Percentiles rank a stretch among this genome's conserved stretches.
These are phyloP conservation scores for Struthidea cinerea DNA, from an alignment of 2,113 vertebrate species.

Conservation along the genomic window DNA sequence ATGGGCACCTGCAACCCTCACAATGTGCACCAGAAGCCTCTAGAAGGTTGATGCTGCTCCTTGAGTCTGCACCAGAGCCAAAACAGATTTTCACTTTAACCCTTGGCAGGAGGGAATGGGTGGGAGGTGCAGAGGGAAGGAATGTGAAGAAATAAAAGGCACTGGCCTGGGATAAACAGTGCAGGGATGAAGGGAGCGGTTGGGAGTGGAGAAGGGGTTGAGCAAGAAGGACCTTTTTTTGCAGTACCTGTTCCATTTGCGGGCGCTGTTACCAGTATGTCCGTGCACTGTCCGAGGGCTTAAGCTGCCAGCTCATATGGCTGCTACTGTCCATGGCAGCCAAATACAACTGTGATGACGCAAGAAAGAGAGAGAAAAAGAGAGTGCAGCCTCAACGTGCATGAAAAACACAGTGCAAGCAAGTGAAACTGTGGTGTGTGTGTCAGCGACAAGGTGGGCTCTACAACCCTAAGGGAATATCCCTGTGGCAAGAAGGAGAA, in stretches of 20 bases:
- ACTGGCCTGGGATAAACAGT: conserved; percentile 56
- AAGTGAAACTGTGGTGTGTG: conserved; percentile 63
- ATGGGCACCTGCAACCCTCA: background rate
- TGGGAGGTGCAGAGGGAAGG: conserved; percentile 56
- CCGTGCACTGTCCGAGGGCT: conserved; percentile 91
- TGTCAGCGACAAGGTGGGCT: conserved; percentile 32
- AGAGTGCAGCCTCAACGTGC: conserved; percentile 79
- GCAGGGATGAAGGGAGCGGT: conserved; percentile 61
- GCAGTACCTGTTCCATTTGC: conserved; percentile 86
- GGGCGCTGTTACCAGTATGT: conserved; percentile 88
- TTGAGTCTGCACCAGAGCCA: conserved; percentile 16
- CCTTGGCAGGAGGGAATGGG: conserved; percentile 40
- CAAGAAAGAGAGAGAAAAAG: conserved; percentile 78
- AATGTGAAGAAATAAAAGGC: conserved; percentile 65
- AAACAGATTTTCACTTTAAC: background rate
- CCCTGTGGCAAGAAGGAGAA: conserved; percentile 16
- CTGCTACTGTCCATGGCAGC: conserved; percentile 91
- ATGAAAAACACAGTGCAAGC: conserved; percentile 78
- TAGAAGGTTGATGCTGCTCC: background rate
- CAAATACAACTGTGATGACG: conserved; percentile 92
- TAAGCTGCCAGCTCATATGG: conserved; percentile 93
- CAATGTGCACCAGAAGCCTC: background rate
- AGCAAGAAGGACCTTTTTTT: conserved; percentile 71
- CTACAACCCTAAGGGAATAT: conserved; percentile 31
- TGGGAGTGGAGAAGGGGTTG: conserved; percentile 52